Conservation (phyloP, 2,797 vertebrate genomes). For the Anguilla obscura region DNA sequence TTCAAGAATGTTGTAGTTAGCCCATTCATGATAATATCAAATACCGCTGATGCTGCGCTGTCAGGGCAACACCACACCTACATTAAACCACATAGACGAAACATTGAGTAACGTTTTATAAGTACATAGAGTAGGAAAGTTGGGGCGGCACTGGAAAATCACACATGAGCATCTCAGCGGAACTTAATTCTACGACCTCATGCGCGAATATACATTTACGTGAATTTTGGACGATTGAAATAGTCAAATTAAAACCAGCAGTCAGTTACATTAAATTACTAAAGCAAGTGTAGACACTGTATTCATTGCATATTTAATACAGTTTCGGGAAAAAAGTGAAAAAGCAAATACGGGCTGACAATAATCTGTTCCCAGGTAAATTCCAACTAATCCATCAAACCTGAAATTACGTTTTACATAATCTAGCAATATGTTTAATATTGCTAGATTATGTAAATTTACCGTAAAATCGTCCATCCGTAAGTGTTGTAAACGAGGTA, state of each 20-base stretch:
- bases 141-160: too few species aligned
- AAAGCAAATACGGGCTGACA: not conserved
- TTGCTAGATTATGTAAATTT: constrained; percentile 29
- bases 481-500: constrained; percentile 42
- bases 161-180: too few species aligned
- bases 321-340: not conserved
- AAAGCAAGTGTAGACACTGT: not conserved
- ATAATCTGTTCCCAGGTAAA: not conserved
- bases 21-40: not conserved
- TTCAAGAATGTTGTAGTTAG: not conserved
- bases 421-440: not conserved
- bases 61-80: too few species aligned
- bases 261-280: not conserved
- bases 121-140: too few species aligned
- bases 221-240: not conserved
- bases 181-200: not conserved
- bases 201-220: not conserved
- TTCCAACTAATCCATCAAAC: not conserved
- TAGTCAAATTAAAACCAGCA: not conserved
- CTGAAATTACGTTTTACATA: not conserved
- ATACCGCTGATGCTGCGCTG: not conserved
- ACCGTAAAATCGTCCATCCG: constrained; percentile 22
- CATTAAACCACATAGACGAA: too few species aligned
- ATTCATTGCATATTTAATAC: not conserved
- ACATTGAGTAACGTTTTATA: too few species aligned